Conservation (phyloP, 2,888 invertebrate genomes). For the Amiota communis region DNA sequence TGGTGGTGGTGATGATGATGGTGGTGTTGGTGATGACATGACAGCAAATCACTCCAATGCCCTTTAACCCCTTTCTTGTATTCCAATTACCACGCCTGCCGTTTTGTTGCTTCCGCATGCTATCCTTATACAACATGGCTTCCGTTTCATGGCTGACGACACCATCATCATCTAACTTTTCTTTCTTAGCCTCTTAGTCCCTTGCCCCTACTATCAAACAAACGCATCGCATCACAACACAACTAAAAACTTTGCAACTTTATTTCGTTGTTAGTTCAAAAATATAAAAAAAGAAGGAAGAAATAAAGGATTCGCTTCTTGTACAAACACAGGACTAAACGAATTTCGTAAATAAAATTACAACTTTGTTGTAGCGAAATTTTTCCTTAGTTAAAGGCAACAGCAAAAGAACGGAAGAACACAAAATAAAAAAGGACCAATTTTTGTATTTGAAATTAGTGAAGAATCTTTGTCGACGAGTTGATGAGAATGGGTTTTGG, state of each 20-base stretch:
- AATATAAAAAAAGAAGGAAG: slow-evolving; percentile 46
- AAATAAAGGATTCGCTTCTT: slow-evolving; percentile 61
- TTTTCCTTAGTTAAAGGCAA: slow-evolving; percentile 31
- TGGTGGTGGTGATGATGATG: neutral
- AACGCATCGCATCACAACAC: neutral
- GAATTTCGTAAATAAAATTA: slow-evolving; percentile 66
- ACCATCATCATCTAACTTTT: neutral
- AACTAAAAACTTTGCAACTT: slow-evolving; percentile 60
- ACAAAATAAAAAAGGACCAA: slow-evolving; percentile 18
- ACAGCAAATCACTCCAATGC: slow-evolving; percentile 42
- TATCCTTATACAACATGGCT: neutral
- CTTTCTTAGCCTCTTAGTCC: neutral
- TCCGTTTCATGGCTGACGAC: neutral
- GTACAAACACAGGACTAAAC: slow-evolving; percentile 65
- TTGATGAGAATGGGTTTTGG: slow-evolving; percentile 32
- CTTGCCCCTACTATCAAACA: neutral
- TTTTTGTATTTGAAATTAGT: slow-evolving; percentile 27
- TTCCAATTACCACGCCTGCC: neutral
- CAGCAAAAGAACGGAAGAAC: slow-evolving; percentile 29
- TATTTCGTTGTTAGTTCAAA: slow-evolving; percentile 25
- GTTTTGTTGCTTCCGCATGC: neutral
- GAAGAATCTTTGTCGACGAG: slow-evolving; percentile 2
- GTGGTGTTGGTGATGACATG: slow-evolving; percentile 52
- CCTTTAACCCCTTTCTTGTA: slow-evolving; percentile 46
- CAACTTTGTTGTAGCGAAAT: slow-evolving; percentile 53